Percentiles rank a stretch among this genome's conserved stretches.
Evolutionary conservation across 2,888 invertebrate species (phyloP).

Genomic region (Mechanitis mazaeus): DNA sequence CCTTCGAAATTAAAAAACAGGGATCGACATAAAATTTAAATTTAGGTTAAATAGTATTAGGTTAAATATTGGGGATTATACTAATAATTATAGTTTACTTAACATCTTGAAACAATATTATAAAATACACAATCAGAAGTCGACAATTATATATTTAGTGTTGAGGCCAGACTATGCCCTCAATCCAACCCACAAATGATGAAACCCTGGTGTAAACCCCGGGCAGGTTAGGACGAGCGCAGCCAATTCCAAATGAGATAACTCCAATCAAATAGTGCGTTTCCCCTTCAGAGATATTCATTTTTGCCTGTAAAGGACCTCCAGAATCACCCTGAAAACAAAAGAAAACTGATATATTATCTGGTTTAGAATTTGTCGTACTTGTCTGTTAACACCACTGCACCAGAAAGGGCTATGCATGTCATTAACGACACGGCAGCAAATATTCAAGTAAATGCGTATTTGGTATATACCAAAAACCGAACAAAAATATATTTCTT

Average conservation of each 20-base stretch:
- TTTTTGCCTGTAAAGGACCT: conserved; percentile 37
- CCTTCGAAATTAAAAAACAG: too few relatives aligned
- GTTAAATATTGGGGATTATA: too few relatives aligned
- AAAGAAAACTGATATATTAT: not conserved
- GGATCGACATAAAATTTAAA: too few relatives aligned
- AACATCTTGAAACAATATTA: not conserved
- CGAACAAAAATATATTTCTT: too few relatives aligned
- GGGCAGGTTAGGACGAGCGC: conserved; percentile 30
- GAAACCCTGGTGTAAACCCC: conserved; percentile 39
- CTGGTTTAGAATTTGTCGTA: too few relatives aligned
- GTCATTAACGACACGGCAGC: too few relatives aligned
- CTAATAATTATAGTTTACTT: too few relatives aligned
- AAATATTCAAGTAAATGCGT: too few relatives aligned
- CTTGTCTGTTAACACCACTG: too few relatives aligned
- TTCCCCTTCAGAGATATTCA: conserved; percentile 24
- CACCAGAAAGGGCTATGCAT: too few relatives aligned
- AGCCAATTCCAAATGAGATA: conserved; percentile 40
- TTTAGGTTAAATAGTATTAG: too few relatives aligned
- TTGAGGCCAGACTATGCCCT: conserved; percentile 35
- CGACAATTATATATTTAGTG: not conserved
- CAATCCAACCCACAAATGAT: conserved; percentile 40
- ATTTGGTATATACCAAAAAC: too few relatives aligned
- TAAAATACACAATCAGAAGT: not conserved
- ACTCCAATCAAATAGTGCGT: conserved; percentile 39
- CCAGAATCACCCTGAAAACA: conserved; percentile 39